Conservation (phyloP, 1,140 invertebrate genomes). For the Micrasema minimum region DNA sequence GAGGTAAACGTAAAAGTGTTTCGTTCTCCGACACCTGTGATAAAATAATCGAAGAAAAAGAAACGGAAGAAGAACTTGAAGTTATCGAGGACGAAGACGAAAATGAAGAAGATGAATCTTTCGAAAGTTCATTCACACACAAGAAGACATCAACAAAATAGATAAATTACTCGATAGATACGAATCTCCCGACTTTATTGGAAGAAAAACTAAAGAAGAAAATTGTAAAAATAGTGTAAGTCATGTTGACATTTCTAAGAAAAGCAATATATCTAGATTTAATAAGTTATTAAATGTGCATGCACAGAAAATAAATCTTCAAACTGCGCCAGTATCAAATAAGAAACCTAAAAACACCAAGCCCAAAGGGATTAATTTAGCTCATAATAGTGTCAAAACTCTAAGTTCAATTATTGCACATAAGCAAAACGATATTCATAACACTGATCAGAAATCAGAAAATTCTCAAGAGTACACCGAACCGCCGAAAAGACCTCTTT, state of each 20-base stretch:
- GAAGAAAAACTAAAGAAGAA: not conserved
- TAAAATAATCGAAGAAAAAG: slow-evolving; percentile 17
- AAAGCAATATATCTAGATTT: too few species aligned
- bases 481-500: too few species aligned
- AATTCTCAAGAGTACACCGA: too few species aligned
- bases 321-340: too few species aligned
- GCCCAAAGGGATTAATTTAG: too few species aligned
- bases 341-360: too few species aligned
- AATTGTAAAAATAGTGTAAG: not conserved
- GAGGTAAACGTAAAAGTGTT: slow-evolving; percentile 41
- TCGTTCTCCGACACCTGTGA: slow-evolving; percentile 41
- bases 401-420: too few species aligned
- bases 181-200: not conserved
- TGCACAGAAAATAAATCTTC: too few species aligned
- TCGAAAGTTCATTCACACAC: not conserved
- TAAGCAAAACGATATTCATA: too few species aligned
- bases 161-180: not conserved
- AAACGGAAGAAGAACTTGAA: slow-evolving; percentile 30
- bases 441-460: too few species aligned
- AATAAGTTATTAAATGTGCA: too few species aligned
- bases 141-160: not conserved
- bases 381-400: too few species aligned
- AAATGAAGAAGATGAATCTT: not conserved
- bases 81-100: slow-evolving; percentile 21
- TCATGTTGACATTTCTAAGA: not conserved